These are phyloP conservation scores for Pelecanoides urinatrix DNA, from an alignment of 2,113 vertebrate species.

Conservation along the genomic window DNA sequence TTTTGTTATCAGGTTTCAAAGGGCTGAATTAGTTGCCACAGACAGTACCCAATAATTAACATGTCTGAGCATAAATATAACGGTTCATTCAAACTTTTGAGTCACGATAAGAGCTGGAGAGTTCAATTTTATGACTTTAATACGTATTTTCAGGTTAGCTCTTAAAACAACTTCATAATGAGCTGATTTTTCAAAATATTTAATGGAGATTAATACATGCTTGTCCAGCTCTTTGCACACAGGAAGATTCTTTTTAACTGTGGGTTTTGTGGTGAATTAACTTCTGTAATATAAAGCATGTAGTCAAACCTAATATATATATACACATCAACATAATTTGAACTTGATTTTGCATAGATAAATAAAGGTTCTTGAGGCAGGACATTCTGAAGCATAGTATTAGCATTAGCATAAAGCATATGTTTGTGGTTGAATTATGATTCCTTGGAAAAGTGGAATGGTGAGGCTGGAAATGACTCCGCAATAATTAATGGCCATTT, in stretches of 20 bases:
- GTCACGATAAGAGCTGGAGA: not conserved
- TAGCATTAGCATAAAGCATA: not conserved
- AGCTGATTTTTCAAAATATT: not conserved
- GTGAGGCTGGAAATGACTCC: conserved; percentile 5
- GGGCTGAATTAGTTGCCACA: not conserved
- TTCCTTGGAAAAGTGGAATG: conserved; percentile 3
- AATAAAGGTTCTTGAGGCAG: not conserved
- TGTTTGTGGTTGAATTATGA: conserved; percentile 5
- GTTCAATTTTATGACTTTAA: not conserved
- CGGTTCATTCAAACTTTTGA: not conserved
- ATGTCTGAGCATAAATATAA: not conserved
- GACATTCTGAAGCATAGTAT: not conserved
- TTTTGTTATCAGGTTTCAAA: conserved; percentile 27
- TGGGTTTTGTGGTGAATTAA: not conserved
- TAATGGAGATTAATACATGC: not conserved
- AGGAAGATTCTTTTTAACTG: not conserved
- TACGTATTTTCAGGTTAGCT: not conserved
- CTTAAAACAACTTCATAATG: not conserved
- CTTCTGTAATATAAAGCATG: not conserved
- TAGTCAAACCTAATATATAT: not conserved
- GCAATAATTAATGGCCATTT: conserved; percentile 37
- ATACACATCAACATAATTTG: not conserved
- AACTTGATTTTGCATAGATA: conserved; percentile 3
- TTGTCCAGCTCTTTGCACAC: not conserved
- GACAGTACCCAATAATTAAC: not conserved